Percentiles rank a stretch among this genome's conserved stretches.
Conservation (phyloP, 2,888 invertebrate genomes). For the Euspilapteryx auroguttella region DNA sequence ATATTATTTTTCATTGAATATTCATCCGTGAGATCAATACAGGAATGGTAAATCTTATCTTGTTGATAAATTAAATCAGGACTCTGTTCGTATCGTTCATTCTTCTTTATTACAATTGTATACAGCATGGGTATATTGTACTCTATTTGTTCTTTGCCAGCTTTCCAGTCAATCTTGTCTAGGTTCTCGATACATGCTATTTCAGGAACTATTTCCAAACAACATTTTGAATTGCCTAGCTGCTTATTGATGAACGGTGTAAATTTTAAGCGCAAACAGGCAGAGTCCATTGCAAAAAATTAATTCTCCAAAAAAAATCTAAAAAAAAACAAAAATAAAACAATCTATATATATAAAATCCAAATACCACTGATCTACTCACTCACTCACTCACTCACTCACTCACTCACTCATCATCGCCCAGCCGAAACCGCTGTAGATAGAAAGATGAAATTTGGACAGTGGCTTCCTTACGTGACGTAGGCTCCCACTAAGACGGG, state of each 20-base stretch:
- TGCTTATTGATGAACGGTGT: constrained; percentile 22
- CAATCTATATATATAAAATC: too few relatives aligned
- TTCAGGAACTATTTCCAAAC: constrained; percentile 37
- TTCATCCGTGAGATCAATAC: constrained; percentile 40
- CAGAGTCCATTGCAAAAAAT: constrained; percentile 21
- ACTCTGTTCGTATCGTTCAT: constrained; percentile 6
- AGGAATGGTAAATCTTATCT: constrained; percentile 34
- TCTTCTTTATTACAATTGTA: constrained; percentile 30
- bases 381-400: too few relatives aligned
- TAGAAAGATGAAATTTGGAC: too few relatives aligned
- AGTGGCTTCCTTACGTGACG: too few relatives aligned
- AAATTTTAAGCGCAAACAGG: constrained; percentile 31
- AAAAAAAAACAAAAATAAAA: constrained; percentile 7
- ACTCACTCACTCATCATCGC: too few relatives aligned
- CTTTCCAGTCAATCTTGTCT: constrained; percentile 28
- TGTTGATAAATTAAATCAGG: too few relatives aligned
- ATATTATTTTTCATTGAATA: too few relatives aligned
- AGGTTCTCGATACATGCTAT: constrained; percentile 27
- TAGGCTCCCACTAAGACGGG: too few relatives aligned
- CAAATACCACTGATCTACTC: too few relatives aligned
- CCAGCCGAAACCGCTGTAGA: too few relatives aligned
- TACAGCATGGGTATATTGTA: constrained; percentile 37
- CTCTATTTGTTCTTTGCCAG: constrained; percentile 22
- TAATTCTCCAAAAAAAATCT: constrained; percentile 11
- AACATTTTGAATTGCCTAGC: constrained; percentile 19